A percentile compares a stretch with the other conserved stretches of the same genome.
Evolutionary conservation across 1,140 invertebrate genomes (phyloP).

Genomic region (Apis cerana): DNA sequence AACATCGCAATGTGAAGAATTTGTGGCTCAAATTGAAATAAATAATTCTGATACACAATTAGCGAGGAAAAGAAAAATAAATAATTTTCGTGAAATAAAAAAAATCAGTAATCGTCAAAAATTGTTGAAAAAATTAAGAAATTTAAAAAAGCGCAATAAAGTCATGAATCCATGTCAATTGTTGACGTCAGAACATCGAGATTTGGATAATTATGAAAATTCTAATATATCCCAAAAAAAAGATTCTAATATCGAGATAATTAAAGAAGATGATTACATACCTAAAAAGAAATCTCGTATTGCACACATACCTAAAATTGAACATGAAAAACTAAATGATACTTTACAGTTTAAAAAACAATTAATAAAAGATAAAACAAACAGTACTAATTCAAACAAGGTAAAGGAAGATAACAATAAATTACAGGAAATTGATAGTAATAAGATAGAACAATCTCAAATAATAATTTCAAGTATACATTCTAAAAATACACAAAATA

Average conservation of each 20-base stretch:
- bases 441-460: background rate
- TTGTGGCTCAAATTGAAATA: background rate
- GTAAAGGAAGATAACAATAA: background rate
- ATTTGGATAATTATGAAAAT: background rate
- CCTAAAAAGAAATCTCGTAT: slow-evolving; percentile 59
- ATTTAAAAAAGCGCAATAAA: slow-evolving; percentile 17
- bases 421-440: background rate
- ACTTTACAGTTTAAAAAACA: background rate
- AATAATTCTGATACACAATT: background rate
- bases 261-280: slow-evolving; percentile 16
- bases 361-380: background rate
- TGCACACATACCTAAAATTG: slow-evolving; percentile 57
- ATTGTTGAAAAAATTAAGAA: slow-evolving; percentile 38
- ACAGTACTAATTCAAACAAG: background rate
- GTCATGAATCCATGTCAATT: background rate
- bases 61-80: background rate
- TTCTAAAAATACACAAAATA: background rate
- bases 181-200: background rate
- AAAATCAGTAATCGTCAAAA: background rate
- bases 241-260: background rate
- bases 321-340: background rate
- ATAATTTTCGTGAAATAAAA: background rate
- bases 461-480: background rate
- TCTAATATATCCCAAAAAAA: background rate
- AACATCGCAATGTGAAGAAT: background rate